Base-by-base conservation (phyloP, 2,113 vertebrate species). In the Laticauda colubrina region DNA sequence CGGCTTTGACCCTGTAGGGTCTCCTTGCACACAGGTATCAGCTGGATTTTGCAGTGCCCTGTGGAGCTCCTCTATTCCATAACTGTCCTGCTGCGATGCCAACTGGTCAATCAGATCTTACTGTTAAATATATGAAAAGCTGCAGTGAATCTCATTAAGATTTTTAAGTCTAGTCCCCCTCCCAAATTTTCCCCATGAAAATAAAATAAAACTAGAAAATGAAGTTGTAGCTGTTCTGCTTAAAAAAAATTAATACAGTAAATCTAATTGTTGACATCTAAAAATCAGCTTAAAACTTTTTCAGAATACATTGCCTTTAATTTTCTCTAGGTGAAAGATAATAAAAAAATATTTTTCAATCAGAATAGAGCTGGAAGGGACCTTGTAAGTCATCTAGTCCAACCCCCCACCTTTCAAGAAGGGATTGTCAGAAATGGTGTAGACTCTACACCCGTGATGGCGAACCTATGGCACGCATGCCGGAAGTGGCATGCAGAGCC, bases 191-290 rank as follows among this genome's bases (percentile, higher is more conserved):
- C 59, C 15, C 23, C 81, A 23, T 89, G 87, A 56, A 89, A 86
- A 89, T 89, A 56, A 89, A 86, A 89, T 64, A 54, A 43, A 89
- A 89, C 45, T 54, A 89, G 69, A 89, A 93, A 91, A 93, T 89
- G 69, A 91, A 89, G 54, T 85, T 91, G 45, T 89, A 54, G n/a
- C 87, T 91, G 54, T 91, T n/a, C 56, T 85, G 29, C 54, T 64
- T 43, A 61, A 91, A 85, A 23, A 64, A 93, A 89, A 81, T 89
- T 89, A 91, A 89, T 89, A 86, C n/a, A 91, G 54, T 86, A 64
- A 91, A 91, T 59, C 55, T 91, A 89, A 91, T 93, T 85, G 91
- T 88, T 88, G 51, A 88, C 59, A 59, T 91, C 61, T 45, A 91
- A 57, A 88, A 93, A 34, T 56, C 45, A 53, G 55, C 69, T 75